Evolutionary conservation across 64 coral and sea anemone genomes (phyloP), one percentile per base, ranked within the genome.

Genomic region (Trachythela sp.): DNA sequence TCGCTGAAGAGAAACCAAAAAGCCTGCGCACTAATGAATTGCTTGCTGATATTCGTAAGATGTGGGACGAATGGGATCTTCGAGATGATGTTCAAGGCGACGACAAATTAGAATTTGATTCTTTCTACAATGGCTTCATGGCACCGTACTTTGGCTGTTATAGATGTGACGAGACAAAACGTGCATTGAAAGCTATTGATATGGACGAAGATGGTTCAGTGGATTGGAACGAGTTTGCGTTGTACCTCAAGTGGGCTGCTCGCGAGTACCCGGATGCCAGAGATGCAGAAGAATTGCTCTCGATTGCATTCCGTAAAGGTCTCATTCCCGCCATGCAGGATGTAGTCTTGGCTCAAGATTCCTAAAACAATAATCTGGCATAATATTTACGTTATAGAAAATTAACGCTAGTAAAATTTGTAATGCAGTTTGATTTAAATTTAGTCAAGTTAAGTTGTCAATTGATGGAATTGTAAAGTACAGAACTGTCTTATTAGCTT

Each of bases 51-150:
- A 80, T 80, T 22, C 75, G 75, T 37, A 36, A 20, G 75, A 80
- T 80, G 75, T 80, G 75, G 75, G 75, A 80, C 34, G 75, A 80
- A 30, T 80, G 75, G 75, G 75, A 80, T 80, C 18, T 80, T 15
- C 32, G 37, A 80, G 75, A 80, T 80, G 75, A 35, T 4, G 32
- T 39, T 80, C 33, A 35, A 80, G 75, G 75, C 0, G 75, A 80
- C 75, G 75, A 39, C 5, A 40, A 13, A 18, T 67, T 93, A 39
- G 87, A 86, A 42, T 93, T 93, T 48, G 45, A 89, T 20, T 45
- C 91, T 64, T 92, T 92, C 87, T 92, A 92, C 87, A 92, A 92
- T 84, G 91, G 91, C 9, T 92, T 92, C 83, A 48, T 92, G 87
- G 91, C 87, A 15, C 87, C 91, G 9, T 92, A 92, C 35, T 92